Base-by-base conservation (phyloP, 2,113 vertebrate species). In the Axis porcinus region DNA sequence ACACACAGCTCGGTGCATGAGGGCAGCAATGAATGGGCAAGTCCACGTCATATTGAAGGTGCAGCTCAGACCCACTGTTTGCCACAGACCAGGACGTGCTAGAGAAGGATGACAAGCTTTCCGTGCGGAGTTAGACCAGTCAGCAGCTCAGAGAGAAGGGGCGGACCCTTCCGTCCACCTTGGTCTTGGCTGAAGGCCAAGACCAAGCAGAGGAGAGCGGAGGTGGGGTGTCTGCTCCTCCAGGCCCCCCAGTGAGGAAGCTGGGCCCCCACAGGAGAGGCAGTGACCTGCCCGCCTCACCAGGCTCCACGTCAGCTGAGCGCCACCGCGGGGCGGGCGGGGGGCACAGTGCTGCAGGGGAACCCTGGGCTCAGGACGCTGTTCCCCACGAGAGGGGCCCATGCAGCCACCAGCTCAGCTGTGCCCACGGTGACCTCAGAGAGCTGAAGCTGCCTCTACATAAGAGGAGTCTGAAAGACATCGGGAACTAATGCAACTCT, bases 281-380 rank as follows among this genome's bases (percentile, higher is more conserved):
- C 36, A 4, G 74, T 19, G 33, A 7, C 52, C 3, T 0, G 1
- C 36, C 74, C 27, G 13, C 6, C 58, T 27, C 79, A 55, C 0
- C 1, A 58, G 40, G 40, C 52, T 67, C 47, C 54, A 3, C 0
- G 11, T 33, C 11, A 21, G 91, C 30, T 19, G 19, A 52, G 64
- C 27, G 21, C 15, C 0, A 14, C 7, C 2, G 3, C 5, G 0
- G 50, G 36, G 21, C 6, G 25, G 74, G 76, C 0, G 2, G 23
- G 21, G 76, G 6, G 0, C 25, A 33, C 27, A 28, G 43, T 14
- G 47, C 30, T 13, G 67, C 4, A 4, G 12, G 40, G 87, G 45
- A 81, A 55, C 82, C 1, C 74, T 33, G 27, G 74, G 58, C 81
- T 30, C 1, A 0, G 70, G 84, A 60, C 92, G 85, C 85, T 95